These are phyloP conservation scores for Cairina moschata DNA, from an alignment of 2,113 vertebrate species.

Conservation along the genomic window DNA sequence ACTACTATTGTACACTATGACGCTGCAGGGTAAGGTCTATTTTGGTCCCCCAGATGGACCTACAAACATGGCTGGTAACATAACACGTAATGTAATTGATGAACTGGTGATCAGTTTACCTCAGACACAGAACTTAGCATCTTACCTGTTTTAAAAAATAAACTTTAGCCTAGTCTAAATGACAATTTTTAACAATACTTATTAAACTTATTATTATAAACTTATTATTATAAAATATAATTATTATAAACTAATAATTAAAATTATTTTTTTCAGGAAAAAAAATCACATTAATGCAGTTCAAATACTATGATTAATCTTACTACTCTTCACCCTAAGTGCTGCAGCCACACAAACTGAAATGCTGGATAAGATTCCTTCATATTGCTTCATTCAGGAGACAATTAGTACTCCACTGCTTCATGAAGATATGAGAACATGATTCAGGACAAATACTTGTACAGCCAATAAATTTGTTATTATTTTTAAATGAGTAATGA, in stretches of 20 bases:
- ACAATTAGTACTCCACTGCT: neutral
- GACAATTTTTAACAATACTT: neutral
- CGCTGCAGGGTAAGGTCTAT: neutral
- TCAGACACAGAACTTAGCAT: neutral
- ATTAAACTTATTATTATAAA: too few species aligned
- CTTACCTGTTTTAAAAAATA: neutral
- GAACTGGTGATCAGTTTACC: neutral
- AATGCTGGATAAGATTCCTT: neutral
- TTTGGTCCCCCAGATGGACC: neutral
- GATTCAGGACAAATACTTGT: neutral
- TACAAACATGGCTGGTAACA: neutral
- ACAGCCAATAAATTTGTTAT: neutral
- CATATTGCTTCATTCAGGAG: neutral
- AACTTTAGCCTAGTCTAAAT: neutral
- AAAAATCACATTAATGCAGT: neutral
- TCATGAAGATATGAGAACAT: slow-evolving; percentile 22
- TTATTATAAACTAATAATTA: too few species aligned
- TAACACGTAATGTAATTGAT: neutral
- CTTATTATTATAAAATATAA: too few species aligned
- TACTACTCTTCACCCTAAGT: neutral
- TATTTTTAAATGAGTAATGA: slow-evolving; percentile 23
- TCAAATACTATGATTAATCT: neutral
- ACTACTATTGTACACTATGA: neutral
- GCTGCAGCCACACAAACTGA: neutral
- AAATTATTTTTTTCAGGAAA: neutral